These are phyloP conservation scores for Coleophora deauratella DNA, from an alignment of 2,888 invertebrate genomes.

Conservation along the genomic window DNA sequence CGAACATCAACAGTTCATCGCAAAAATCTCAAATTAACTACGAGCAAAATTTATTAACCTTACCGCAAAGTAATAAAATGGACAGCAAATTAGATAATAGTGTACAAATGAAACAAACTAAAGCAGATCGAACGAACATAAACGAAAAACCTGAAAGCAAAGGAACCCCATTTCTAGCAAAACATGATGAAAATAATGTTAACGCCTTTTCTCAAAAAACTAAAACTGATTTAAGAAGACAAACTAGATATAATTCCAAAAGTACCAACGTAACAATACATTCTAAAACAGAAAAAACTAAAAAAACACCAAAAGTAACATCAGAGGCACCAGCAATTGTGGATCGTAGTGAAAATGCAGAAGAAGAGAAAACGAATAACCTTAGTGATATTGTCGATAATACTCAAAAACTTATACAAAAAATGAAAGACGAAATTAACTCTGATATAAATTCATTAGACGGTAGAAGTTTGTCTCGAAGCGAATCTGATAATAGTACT, in stretches of 20 bases:
- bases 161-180: neutral
- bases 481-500: slow-evolving; percentile 53
- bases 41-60: neutral
- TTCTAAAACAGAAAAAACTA: neutral
- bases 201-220: too few species aligned
- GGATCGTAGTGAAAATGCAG: neutral
- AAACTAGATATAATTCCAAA: neutral
- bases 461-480: slow-evolving; percentile 56
- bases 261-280: neutral
- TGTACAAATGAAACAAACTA: too few species aligned
- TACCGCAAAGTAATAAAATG: neutral
- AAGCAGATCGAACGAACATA: too few species aligned
- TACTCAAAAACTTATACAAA: slow-evolving; percentile 76
- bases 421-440: slow-evolving; percentile 79
- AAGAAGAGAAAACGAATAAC: slow-evolving; percentile 47
- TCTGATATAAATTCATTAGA: slow-evolving; percentile 72
- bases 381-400: slow-evolving; percentile 73
- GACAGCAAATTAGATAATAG: neutral
- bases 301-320: neutral
- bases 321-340: too few species aligned
- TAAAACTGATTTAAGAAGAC: too few species aligned
- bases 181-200: neutral
- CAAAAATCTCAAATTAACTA: slow-evolving; percentile 1
- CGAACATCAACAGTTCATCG: slow-evolving; percentile 31
- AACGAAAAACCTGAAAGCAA: neutral